Base-by-base conservation (phyloP, 2,113 vertebrate species). In the Fulica atra region DNA sequence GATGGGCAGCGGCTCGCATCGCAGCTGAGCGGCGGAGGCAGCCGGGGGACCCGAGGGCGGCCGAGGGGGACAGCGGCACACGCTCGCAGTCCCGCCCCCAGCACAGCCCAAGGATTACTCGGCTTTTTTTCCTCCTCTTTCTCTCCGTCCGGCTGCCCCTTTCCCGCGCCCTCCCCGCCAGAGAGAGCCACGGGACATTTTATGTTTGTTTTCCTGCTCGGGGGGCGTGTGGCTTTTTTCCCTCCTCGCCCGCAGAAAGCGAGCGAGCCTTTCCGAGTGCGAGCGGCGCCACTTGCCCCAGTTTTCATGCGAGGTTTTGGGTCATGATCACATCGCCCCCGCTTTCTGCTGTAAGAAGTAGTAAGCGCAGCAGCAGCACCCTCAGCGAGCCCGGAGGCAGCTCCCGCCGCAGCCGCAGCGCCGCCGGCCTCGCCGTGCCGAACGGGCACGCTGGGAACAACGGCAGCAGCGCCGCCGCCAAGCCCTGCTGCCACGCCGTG, bases 301-400 rank as follows among this genome's bases (percentile, higher is more conserved):
- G 97, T 97, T 98, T 98, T 96, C 97, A 98, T 98, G 98, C 96
- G 97, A 96, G 98, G 97, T 96, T 97, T 98, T 98, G 99, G 99
- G 99, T 99, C 99, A 99, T 99, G 99, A 99, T 98, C 99, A 99
- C 99, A 98, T 98, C 99, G 98, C 99, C 99, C 98, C 98, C 98
- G 98, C 98, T 99, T 98, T 99, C 99, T 98, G 98, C 98, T 97
- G 97, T 98, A 97, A 99, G 98, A 99, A 99, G 98, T 98, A 99
- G 98, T 98, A 98, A 98, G 98, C 97, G 97, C 97, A 96, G 97
- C 95, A n/a, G n/a, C n/a, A 94, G 97, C 87, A 95, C 97, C 92
- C 94, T 97, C 57, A 88, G 81, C 94, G 84, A 97, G 81, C 88
- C 92, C 80, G 94, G 96, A 92, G 87, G 97, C 94, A 84, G 96